Evolutionary conservation across 1,140 invertebrate species (phyloP).

Genomic region (Agrilus planipennis): DNA sequence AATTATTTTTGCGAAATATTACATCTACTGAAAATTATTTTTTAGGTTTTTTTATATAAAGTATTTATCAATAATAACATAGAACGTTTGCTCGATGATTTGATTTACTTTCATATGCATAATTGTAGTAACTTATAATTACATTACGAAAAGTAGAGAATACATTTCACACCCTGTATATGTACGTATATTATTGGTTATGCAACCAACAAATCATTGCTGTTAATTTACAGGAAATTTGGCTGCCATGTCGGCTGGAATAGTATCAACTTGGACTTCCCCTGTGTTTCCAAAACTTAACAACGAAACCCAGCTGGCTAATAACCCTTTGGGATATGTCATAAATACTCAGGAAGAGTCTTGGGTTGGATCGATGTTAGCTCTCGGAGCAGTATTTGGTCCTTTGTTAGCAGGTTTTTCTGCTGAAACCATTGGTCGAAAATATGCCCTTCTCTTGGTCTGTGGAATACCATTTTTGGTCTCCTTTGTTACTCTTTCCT

Average conservation of each 20-base stretch:
- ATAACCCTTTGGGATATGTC: constrained; percentile 20
- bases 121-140: too few species aligned
- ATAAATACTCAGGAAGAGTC: constrained; percentile 43
- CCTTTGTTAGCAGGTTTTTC: constrained; percentile 28
- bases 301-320: constrained; percentile 13
- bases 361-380: constrained; percentile 70
- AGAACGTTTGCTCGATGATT: too few species aligned
- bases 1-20: too few species aligned
- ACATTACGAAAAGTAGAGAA: too few species aligned
- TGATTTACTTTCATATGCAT: too few species aligned
- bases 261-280: constrained; percentile 57
- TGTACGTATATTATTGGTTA: too few species aligned
- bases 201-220: too few species aligned
- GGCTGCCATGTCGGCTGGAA: constrained; percentile 46
- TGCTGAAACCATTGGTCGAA: constrained; percentile 32
- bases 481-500: constrained; percentile 29
- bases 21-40: too few species aligned
- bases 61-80: too few species aligned
- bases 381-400: constrained; percentile 59
- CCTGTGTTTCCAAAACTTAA: constrained; percentile 44
- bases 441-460: constrained; percentile 26
- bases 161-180: too few species aligned
- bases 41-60: too few species aligned
- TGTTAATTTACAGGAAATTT: too few species aligned
- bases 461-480: constrained; percentile 30